phyloP scores from a whole-genome alignment of 1,140 invertebrate species.

The Triops longicaudatus region DNA sequence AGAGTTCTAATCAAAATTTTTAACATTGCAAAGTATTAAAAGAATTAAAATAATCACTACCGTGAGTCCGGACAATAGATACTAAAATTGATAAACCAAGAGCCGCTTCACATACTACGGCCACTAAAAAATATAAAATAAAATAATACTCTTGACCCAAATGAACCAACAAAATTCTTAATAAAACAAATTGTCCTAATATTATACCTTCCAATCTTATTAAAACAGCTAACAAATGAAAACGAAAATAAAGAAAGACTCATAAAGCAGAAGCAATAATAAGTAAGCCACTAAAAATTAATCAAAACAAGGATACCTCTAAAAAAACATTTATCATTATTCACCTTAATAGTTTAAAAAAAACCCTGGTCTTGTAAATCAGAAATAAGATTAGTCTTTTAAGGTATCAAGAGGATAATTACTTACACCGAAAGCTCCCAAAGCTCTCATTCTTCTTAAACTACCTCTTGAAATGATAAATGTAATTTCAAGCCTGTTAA shows the following conservation, averaged over 20 bases:
- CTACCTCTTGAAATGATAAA: conserved; percentile 24
- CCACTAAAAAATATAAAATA: conserved; percentile 1
- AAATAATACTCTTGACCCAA: neutral
- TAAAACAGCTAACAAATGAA: neutral
- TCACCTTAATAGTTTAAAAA: conserved; percentile 33
- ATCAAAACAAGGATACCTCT: neutral
- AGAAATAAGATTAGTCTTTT: conserved; percentile 28
- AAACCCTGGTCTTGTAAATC: conserved; percentile 34
- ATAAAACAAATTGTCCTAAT: conserved; percentile 8
- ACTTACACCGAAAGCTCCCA: conserved; percentile 31
- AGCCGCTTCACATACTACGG: conserved; percentile 20
- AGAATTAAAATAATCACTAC: conserved; percentile 24
- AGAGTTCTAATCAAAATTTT: conserved; percentile 19
- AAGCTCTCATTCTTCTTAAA: conserved; percentile 33
- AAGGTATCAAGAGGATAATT: conserved; percentile 27
- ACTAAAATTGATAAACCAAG: conserved; percentile 19
- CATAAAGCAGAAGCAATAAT: neutral
- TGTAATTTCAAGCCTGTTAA: conserved; percentile 10
- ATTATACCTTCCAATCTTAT: conserved; percentile 23
- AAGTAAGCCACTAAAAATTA: neutral
- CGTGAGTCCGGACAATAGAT: conserved; percentile 16
- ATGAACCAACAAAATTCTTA: neutral
- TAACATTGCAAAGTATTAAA: conserved; percentile 10
- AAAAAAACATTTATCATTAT: neutral
- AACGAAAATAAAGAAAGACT: neutral